Percentiles rank a stretch among this genome's conserved stretches.
Conservation (phyloP, 37 sponge, comb jelly and placozoan species). For the Amphimedon queenslandica region DNA sequence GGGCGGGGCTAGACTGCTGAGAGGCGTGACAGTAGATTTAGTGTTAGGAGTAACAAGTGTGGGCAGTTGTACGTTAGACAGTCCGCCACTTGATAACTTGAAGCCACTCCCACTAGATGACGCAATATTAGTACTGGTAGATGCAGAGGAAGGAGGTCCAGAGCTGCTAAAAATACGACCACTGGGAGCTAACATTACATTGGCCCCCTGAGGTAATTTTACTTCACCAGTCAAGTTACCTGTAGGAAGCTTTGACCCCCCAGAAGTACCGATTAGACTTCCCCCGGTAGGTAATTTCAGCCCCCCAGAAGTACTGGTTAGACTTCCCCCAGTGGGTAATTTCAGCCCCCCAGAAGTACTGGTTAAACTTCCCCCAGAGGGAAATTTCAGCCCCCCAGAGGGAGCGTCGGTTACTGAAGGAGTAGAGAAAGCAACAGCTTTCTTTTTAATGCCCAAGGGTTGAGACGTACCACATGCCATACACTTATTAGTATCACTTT, state of each 20-base stretch:
- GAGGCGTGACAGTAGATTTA: background rate
- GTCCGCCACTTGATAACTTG: background rate
- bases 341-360: too few relatives aligned
- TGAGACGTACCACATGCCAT: slow-evolving; percentile 39
- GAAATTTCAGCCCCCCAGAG: too few relatives aligned
- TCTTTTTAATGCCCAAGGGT: background rate
- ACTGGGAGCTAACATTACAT: too few relatives aligned
- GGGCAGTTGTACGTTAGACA: background rate
- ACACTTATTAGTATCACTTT: slow-evolving; percentile 21
- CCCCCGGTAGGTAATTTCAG: background rate
- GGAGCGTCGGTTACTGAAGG: too few relatives aligned
- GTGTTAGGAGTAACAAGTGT: background rate
- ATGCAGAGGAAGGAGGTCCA: background rate
- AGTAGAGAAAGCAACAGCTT: too few relatives aligned
- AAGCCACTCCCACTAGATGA: background rate
- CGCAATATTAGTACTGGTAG: background rate
- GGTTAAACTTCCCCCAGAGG: too few relatives aligned
- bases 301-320: background rate
- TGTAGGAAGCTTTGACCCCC: background rate
- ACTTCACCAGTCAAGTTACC: too few relatives aligned
- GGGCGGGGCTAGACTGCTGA: background rate
- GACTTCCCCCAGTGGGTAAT: too few relatives aligned
- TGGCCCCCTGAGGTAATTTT: too few relatives aligned
- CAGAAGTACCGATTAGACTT: background rate
- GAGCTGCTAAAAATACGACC: too few relatives aligned